phyloP scores from a whole-genome alignment of 2,797 vertebrate species.

The Parauchenoglanis ngamensis region DNA sequence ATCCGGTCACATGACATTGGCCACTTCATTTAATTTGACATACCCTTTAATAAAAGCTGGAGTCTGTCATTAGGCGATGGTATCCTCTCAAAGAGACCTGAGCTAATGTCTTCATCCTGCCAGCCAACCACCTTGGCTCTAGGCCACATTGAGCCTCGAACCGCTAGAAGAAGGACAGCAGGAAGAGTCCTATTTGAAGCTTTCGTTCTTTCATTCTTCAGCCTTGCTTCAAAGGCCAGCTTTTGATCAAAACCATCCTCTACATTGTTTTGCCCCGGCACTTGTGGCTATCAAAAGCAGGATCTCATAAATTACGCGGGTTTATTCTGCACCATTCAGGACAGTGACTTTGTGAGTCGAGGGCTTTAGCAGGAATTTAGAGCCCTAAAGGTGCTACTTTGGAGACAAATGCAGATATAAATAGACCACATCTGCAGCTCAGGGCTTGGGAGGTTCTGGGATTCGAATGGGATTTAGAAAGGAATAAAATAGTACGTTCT shows the following conservation, averaged over 20 bases:
- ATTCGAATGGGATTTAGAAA: constrained; percentile 39
- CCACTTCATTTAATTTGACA: constrained; percentile 23
- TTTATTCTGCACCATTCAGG: constrained; percentile 41
- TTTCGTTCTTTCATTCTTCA: constrained; percentile 28
- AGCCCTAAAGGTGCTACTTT: constrained; percentile 40
- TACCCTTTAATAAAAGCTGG: constrained; percentile 30
- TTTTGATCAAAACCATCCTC: constrained; percentile 56
- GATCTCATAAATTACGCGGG: constrained; percentile 37
- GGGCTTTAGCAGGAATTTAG: constrained; percentile 34
- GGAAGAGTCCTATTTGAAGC: constrained; percentile 49
- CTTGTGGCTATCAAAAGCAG: constrained; percentile 47
- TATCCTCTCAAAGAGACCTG: constrained; percentile 54
- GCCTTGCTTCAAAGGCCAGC: constrained; percentile 27
- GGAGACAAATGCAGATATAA: constrained; percentile 49
- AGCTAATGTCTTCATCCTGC: constrained; percentile 65
- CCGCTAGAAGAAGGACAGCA: constrained; percentile 42
- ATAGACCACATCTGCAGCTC: constrained; percentile 47
- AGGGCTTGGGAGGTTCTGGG: constrained; percentile 36
- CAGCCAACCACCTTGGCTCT: constrained; percentile 33
- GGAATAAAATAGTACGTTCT: constrained; percentile 44
- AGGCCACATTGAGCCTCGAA: constrained; percentile 35
- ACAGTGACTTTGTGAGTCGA: constrained; percentile 41
- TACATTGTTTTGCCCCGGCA: constrained; percentile 24
- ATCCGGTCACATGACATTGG: constrained; percentile 53
- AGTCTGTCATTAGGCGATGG: constrained; percentile 54